Base-by-base conservation (phyloP, 2,888 invertebrate genomes). In the Arctia plantaginis region DNA sequence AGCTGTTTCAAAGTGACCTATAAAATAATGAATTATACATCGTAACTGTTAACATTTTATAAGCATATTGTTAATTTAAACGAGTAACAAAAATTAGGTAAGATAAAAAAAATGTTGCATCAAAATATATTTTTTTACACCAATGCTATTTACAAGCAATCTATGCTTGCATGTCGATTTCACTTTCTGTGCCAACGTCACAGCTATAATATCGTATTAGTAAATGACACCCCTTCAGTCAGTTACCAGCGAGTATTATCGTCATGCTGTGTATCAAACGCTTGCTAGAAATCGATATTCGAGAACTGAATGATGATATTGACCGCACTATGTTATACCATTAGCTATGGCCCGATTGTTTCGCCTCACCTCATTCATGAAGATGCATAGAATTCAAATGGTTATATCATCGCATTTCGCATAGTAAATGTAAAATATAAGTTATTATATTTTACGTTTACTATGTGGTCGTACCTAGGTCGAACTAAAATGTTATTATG, bases 141-240 rank as follows among this genome's bases (percentile, higher is more conserved):
- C 74, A 69, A 70, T 68, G 72, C 69, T 80, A 76, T 80, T 86
- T 77, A 79, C 78, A 74, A 76, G 84, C 79, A 74, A 30, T 79
- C 72, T 76, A 80, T 77, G 80, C 77, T 88, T 88, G 90, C 85
- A 84, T 80, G 80, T 80, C 80, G 85, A 93, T 93, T 94, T 93
- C 94, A 92, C 93, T 93, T 93, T 93, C 91, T 87, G 87, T 89
- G 85, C 87, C 88, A 86, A 90, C 79, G 77, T 77, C 68, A 69
- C 77, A 78, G 78, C 74, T 76, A 74, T 81, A 76, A 81, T 82
- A 85, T 78, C 74, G 71, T 82, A 80, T 80, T 71, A 81, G 80
- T 79, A 80, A 80, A 81, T 80, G 78, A 80, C 77, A 85, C 82
- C 77, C 77, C 75, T 82, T 77, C 72, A 80, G 78, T 77, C 73